Evolutionary conservation across 2,888 invertebrate species (phyloP).

Genomic region (Agrotis clavis): DNA sequence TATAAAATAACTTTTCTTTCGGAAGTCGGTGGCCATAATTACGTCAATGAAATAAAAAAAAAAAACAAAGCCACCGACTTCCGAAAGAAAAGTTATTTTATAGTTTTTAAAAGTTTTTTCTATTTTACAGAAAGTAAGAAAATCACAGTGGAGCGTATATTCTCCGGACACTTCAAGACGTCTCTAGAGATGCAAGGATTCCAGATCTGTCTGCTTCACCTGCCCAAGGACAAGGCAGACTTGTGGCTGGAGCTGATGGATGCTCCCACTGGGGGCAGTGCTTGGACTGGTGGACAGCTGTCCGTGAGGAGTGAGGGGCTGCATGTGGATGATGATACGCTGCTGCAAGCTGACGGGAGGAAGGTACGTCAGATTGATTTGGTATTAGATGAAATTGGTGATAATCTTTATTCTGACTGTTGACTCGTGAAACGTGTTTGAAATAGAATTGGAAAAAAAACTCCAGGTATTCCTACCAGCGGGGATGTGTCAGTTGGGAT

Average conservation of each 20-base stretch:
- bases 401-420: no score
- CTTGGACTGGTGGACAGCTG: conserved; percentile 90
- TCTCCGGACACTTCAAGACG: conserved; percentile 92
- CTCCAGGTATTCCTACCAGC: no score
- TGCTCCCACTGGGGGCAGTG: conserved; percentile 89
- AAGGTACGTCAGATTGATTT: conserved; percentile 72
- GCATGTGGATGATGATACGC: conserved; percentile 77
- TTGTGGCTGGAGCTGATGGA: conserved; percentile 91
- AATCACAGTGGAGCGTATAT: conserved; percentile 89
- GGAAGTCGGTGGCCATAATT: no score
- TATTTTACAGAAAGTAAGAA: conserved; percentile 80
- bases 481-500: no score
- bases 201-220: conserved; percentile 93
- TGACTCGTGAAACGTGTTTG: no score
- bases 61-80: no score
- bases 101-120: no score
- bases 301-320: conserved; percentile 77
- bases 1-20: no score
- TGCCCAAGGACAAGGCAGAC: conserved; percentile 83
- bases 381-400: no score
- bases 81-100: no score
- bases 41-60: no score
- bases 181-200: conserved; percentile 95
- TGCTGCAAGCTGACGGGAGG: conserved; percentile 72
- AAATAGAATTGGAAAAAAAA: no score